Base-by-base conservation (phyloP, 2,888 invertebrate species). In the Catocala sponsa region DNA sequence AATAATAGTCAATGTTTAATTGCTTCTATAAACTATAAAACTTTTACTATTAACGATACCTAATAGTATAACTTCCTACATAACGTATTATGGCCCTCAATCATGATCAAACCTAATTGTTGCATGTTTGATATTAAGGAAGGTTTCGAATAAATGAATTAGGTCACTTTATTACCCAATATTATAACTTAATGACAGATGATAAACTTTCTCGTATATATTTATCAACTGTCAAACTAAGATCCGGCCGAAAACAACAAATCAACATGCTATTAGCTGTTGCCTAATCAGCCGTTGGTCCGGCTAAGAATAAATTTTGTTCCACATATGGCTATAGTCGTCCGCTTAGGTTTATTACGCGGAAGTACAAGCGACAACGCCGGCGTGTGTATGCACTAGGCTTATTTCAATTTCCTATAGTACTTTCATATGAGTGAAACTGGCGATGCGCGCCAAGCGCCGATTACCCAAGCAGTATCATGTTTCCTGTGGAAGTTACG, bases 341-440 rank as follows among this genome's bases (percentile, higher is more conserved):
- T 55, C 57, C 49, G 55, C 51, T 50, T 59, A 25, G 62, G 52
- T 55, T 50, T 53, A 61, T 51, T 53, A 63, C 44, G 53, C 65
- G 67, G 68, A 75, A 75, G 59, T 42, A 35, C 32, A 13, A 46
- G 63, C 49, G 72, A 70, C 68, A 72, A 59, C 61, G 44, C 43
- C 55, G 35, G 41, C 46, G 49, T 35, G 54, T 51, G 61, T 63
- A 44, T 56, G 48, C 52, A 51, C 69, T 65, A 70, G 74, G 73
- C 60, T 78, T 75, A 78, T 78, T 75, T 74, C 77, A 76, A 79
- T 81, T 84, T 80, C 78, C 76, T 80, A 76, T 76, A 76, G 72
- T 78, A 85, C 91, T 90, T 90, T 90, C 90, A 76, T 87, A 76
- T 64, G 71, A 87, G 90, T 87, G 90, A 91, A 91, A 91, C 85